A percentile compares a stretch with the other conserved stretches of the same genome.
Evolutionary conservation across 1,140 invertebrate species (phyloP).

Genomic region (Bombus waltoni): DNA sequence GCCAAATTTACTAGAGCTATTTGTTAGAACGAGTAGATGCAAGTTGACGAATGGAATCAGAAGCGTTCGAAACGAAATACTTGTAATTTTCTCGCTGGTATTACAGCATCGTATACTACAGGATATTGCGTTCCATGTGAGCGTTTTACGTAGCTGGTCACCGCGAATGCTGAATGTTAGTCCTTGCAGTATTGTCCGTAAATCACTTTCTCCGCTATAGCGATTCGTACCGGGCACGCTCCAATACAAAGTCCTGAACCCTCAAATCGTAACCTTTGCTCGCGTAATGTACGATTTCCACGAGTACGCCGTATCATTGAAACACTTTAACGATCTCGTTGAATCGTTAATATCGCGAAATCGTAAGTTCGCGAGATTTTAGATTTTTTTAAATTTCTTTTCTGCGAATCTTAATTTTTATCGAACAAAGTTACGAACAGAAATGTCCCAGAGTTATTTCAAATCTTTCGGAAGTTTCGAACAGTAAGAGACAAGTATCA

Average conservation of each 20-base stretch:
- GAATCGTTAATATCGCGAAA: too few species aligned
- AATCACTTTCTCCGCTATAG: slow-evolving; percentile 8
- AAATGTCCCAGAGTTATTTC: too few species aligned
- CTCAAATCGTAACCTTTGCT: neutral
- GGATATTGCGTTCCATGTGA: neutral
- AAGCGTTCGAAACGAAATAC: neutral
- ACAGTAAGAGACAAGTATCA: too few species aligned
- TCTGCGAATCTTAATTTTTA: too few species aligned
- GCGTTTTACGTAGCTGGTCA: neutral
- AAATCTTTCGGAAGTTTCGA: too few species aligned
- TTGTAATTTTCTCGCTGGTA: neutral
- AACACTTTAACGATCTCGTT: neutral
- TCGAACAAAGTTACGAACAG: too few species aligned
- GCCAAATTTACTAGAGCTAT: too few species aligned
- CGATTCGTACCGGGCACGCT: neutral
- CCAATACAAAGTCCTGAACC: neutral
- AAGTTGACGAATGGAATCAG: neutral
- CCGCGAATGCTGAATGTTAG: neutral
- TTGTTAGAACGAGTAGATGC: too few species aligned
- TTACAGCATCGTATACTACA: too few species aligned
- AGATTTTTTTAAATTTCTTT: too few species aligned
- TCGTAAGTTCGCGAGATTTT: too few species aligned
- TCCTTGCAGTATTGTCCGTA: neutral
- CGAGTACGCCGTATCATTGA: too few species aligned
- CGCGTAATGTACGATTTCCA: neutral